Evolutionary conservation across 1,140 invertebrate genomes (phyloP).

Genomic region (Zophobas atratus): DNA sequence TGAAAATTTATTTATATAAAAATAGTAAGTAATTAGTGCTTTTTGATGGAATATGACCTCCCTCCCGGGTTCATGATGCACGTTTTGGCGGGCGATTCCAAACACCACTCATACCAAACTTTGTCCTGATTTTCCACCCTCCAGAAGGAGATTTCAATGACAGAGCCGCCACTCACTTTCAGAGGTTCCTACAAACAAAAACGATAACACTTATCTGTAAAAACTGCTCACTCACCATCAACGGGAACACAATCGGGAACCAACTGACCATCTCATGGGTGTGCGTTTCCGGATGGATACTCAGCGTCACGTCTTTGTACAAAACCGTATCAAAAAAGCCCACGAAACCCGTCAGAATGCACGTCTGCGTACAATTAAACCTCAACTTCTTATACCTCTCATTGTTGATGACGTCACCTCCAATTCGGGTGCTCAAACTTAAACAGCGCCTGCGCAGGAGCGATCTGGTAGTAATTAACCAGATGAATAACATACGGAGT

Average conservation of each 20-base stretch:
- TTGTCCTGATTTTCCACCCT: slow-evolving; percentile 81
- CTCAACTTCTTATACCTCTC: slow-evolving; percentile 79
- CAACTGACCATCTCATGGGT: slow-evolving; percentile 95
- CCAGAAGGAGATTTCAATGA: slow-evolving; percentile 90
- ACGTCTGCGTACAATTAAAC: slow-evolving; percentile 82
- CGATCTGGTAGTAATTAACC: slow-evolving; percentile 91
- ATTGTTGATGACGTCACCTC: slow-evolving; percentile 78
- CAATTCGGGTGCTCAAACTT: slow-evolving; percentile 91
- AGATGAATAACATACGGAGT: slow-evolving; percentile 94
- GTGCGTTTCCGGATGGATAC: slow-evolving; percentile 92
- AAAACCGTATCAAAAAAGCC: slow-evolving; percentile 79
- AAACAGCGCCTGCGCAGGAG: slow-evolving; percentile 84
- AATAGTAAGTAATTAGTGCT: slow-evolving; percentile 48
- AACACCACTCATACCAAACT: slow-evolving; percentile 98
- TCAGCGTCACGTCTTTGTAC: slow-evolving; percentile 85
- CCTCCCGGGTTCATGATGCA: slow-evolving; percentile 88
- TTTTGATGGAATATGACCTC: slow-evolving; percentile 75
- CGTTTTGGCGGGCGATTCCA: slow-evolving; percentile 77
- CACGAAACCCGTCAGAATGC: slow-evolving; percentile 92
- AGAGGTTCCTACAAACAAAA: slow-evolving; percentile 73
- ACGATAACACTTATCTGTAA: slow-evolving; percentile 66
- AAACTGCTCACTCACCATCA: slow-evolving; percentile 75
- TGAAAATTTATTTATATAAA: neutral
- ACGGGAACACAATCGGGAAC: slow-evolving; percentile 97
- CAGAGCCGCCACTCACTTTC: slow-evolving; percentile 77